A percentile compares a stretch with the other conserved stretches of the same genome.
These are phyloP conservation scores for Nansenia antarctica DNA, from an alignment of 2,113 vertebrate genomes.

Conservation along the genomic window DNA sequence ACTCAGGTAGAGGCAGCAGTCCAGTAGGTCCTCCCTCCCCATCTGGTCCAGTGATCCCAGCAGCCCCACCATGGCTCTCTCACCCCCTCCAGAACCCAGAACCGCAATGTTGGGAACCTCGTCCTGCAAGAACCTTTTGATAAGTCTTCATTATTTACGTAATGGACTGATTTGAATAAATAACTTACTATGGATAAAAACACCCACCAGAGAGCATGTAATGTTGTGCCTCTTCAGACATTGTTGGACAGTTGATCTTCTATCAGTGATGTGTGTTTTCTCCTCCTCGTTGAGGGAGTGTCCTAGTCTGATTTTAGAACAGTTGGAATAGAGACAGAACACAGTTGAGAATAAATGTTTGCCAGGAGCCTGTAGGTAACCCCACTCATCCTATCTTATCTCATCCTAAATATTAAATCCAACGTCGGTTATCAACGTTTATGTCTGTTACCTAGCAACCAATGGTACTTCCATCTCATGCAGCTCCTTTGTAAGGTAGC, in stretches of 20 bases:
- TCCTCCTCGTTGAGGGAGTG: conserved; percentile 5
- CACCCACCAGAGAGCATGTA: too few species aligned
- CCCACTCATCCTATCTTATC: too few species aligned
- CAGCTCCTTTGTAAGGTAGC: too few species aligned
- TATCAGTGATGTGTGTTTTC: background rate
- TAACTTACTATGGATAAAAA: too few species aligned
- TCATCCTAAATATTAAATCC: too few species aligned
- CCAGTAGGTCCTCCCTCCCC: background rate
- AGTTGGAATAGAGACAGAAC: background rate
- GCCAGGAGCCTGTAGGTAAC: too few species aligned
- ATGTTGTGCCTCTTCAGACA: background rate
- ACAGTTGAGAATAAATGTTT: too few species aligned
- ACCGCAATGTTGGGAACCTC: conserved; percentile 23
- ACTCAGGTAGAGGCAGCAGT: conserved; percentile 12
- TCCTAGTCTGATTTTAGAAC: background rate
- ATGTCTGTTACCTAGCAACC: too few species aligned
- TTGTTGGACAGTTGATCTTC: background rate
- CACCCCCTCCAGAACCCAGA: conserved; percentile 20
- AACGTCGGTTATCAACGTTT: too few species aligned
- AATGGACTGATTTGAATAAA: too few species aligned
- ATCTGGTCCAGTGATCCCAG: conserved; percentile 13
- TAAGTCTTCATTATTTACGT: too few species aligned
- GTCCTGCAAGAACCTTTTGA: background rate
- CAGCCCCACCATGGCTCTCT: conserved; percentile 22
- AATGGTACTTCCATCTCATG: too few species aligned